Evolutionary conservation across 2,888 invertebrate species (phyloP).

Genomic region (Antitype chi): DNA sequence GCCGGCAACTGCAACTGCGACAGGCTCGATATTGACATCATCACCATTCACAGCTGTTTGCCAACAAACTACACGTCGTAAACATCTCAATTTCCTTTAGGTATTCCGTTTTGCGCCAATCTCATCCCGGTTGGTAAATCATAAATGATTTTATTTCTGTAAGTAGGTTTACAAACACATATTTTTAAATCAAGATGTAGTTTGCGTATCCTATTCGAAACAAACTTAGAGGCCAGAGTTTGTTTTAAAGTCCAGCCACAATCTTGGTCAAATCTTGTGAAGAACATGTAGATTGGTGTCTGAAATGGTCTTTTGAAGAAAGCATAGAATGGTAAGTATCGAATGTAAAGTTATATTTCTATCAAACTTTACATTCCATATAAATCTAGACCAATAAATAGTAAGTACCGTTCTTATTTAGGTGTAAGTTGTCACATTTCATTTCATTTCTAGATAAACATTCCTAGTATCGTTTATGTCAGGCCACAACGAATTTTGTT

Average conservation of each 20-base stretch:
- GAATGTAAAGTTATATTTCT: neutral
- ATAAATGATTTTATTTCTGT: no score
- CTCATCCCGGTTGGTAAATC: neutral
- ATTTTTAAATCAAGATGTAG: no score
- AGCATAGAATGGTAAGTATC: no score
- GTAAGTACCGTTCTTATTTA: neutral
- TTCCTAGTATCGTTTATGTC: neutral
- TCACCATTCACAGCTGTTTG: neutral
- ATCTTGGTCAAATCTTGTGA: no score
- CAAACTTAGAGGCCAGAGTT: no score
- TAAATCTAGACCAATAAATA: neutral
- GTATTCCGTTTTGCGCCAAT: neutral
- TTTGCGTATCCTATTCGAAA: no score
- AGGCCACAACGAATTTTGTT: neutral
- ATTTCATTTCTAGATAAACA: neutral
- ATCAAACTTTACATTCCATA: neutral
- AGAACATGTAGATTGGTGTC: no score
- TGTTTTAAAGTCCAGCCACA: no score
- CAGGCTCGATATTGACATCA: constrained; percentile 15
- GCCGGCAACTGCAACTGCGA: neutral
- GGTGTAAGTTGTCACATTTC: neutral
- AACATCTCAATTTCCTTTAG: neutral
- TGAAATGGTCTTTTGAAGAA: no score
- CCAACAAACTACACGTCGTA: neutral
- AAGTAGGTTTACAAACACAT: no score